A percentile compares a stretch with the other conserved stretches of the same genome.
phyloP scores from a whole-genome alignment of 2,113 vertebrate genomes.

The Platanista minor region DNA sequence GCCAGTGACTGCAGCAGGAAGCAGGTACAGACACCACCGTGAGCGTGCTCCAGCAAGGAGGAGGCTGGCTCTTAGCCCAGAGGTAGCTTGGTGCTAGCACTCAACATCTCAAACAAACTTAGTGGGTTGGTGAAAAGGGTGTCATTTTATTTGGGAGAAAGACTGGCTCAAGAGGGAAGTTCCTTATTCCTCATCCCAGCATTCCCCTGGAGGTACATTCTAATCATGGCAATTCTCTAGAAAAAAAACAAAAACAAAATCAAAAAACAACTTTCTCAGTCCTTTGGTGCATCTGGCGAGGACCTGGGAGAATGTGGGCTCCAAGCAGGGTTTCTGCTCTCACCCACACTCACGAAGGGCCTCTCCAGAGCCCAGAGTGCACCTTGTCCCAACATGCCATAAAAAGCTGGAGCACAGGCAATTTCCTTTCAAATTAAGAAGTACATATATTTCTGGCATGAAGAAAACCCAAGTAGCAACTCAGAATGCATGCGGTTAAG shows the following conservation, averaged over 20 bases:
- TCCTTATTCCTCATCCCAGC: background rate
- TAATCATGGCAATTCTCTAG: background rate
- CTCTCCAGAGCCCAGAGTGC: background rate
- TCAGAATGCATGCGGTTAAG: conserved; percentile 51
- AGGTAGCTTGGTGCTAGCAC: fast-evolving
- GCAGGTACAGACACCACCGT: background rate
- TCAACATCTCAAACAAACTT: no score
- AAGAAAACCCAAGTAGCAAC: conserved; percentile 47
- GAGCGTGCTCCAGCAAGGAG: fast-evolving
- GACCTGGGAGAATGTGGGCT: background rate
- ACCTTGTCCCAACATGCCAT: conserved; percentile 20
- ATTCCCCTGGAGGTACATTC: background rate
- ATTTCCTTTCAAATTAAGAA: conserved; percentile 68
- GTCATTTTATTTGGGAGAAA: background rate
- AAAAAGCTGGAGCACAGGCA: conserved; percentile 17
- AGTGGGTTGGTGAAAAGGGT: background rate
- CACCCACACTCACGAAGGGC: background rate
- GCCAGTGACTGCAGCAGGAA: fast-evolving
- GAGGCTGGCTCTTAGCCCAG: background rate
- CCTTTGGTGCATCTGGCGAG: background rate
- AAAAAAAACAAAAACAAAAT: background rate
- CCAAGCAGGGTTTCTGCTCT: background rate
- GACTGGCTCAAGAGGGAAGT: background rate
- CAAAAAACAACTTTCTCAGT: background rate
- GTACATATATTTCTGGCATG: conserved; percentile 57